A percentile compares a stretch with the other conserved stretches of the same genome.
Evolutionary conservation across 1,140 invertebrate genomes (phyloP).

Genomic region (Riptortus pedestris): DNA sequence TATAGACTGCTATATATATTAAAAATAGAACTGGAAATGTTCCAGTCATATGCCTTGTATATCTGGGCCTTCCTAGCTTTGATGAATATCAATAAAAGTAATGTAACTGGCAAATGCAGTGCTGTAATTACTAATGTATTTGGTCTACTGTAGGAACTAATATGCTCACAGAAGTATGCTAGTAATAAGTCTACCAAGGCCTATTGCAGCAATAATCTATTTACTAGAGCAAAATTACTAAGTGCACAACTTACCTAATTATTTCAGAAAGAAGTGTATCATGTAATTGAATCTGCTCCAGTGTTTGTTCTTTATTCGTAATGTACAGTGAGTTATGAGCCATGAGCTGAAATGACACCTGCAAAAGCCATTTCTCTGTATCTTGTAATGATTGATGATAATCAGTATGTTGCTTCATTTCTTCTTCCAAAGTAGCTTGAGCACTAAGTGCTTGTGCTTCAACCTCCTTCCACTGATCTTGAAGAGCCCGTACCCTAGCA

Average conservation of each 20-base stretch:
- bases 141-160: too few species aligned
- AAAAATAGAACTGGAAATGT: too few species aligned
- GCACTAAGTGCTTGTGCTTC: constrained; percentile 47
- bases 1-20: too few species aligned
- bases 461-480: constrained; percentile 53
- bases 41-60: too few species aligned
- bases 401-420: constrained; percentile 72
- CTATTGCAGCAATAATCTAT: too few species aligned
- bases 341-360: constrained; percentile 92
- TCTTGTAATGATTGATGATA: constrained; percentile 86
- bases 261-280: constrained; percentile 72
- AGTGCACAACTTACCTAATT: constrained; percentile 38
- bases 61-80: too few species aligned
- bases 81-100: too few species aligned
- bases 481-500: constrained; percentile 50
- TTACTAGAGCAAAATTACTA: too few species aligned
- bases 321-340: constrained; percentile 90
- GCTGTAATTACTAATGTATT: too few species aligned
- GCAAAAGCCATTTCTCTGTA: constrained; percentile 88
- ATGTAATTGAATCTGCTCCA: constrained; percentile 81
- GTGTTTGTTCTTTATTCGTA: constrained; percentile 77
- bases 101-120: too few species aligned
- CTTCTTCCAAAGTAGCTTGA: constrained; percentile 55
- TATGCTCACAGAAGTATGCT: too few species aligned
- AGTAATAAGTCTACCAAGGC: too few species aligned